Percentiles rank a stretch among this genome's conserved stretches.
Conservation (phyloP, 2,888 invertebrate genomes). For the Autographa gamma region DNA sequence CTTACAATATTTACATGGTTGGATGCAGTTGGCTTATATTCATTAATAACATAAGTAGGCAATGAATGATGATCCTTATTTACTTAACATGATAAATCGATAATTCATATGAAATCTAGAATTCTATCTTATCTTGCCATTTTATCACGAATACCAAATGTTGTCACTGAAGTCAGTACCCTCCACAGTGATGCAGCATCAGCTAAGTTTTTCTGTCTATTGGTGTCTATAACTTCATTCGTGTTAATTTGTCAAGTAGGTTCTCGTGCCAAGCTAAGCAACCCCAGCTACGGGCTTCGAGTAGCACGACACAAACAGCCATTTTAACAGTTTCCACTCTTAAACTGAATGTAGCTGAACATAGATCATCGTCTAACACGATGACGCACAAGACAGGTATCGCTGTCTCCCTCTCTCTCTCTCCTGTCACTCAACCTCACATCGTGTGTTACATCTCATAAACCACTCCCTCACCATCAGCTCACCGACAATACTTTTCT, state of each 20-base stretch:
- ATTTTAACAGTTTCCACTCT: not conserved
- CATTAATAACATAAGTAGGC: not conserved
- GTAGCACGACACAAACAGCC: not conserved
- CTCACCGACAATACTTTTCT: constrained; percentile 68
- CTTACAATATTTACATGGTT: not conserved
- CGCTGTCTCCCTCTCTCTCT: constrained; percentile 14
- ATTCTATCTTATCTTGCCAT: too few species aligned
- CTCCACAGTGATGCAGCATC: not conserved
- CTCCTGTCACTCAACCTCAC: constrained; percentile 45
- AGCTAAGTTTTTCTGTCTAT: not conserved
- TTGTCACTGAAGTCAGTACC: too few species aligned
- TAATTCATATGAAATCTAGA: too few species aligned
- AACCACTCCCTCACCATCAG: constrained; percentile 68
- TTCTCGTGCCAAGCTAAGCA: too few species aligned
- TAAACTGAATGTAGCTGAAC: not conserved
- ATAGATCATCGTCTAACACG: not conserved
- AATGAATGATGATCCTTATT: not conserved
- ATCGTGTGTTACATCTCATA: constrained; percentile 51
- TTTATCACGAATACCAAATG: too few species aligned
- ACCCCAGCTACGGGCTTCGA: not conserved
- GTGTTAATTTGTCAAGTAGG: too few species aligned
- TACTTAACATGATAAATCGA: not conserved
- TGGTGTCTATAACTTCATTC: too few species aligned
- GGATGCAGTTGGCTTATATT: not conserved
- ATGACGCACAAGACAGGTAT: constrained; percentile 4